Base-by-base conservation (phyloP, 1,140 invertebrate genomes). In the Gonioctena quinquepunctata region DNA sequence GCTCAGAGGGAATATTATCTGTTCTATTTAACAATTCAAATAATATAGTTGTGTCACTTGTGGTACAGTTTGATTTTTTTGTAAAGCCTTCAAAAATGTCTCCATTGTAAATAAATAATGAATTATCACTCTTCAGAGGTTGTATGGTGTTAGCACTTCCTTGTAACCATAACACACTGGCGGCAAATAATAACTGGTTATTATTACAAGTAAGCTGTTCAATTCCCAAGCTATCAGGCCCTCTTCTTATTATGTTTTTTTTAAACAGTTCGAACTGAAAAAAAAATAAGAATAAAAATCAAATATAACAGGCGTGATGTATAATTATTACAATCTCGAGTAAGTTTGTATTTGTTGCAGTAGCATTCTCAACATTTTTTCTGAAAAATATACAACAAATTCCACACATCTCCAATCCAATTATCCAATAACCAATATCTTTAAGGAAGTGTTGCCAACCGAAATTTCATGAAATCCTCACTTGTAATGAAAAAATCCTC, bases 21-120 rank as follows among this genome's bases (percentile, higher is more conserved):
- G 83, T 77, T 28, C 69, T 68, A 69, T 79, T 74, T 26, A 87
- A 74, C 63, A 71, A 71, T 28, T 79, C 69, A 18, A 84, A 79
- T 65, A 89, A 68, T 18, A 77, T 33, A 69, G 77, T 33, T 18
- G 86, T 87, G 73, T 88, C 87, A 61, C 59, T 28, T 56, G 83
- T 83, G 66, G 68, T 23, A 27, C 75, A 52, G 18, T 77, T 65
- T 49, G 59, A 21, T 19, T 75, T 73, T 6, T 76, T 62, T 18
- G 70, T 62, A 16, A 75, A 72, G 60, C 88, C 87, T 76, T 83
- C 86, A 81, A 91, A 95, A 68, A 94, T 85, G 84, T 96, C 93
- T 62, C 93, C 94, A 86, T 96, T 96, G 89, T 92, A 96, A 11
- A 93, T 77, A 42, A 95, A 80, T 66, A 89, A 76, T 76, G 89